Evolutionary conservation across 2,888 invertebrate species (phyloP).

Genomic region (Scaeva pyrastri): DNA sequence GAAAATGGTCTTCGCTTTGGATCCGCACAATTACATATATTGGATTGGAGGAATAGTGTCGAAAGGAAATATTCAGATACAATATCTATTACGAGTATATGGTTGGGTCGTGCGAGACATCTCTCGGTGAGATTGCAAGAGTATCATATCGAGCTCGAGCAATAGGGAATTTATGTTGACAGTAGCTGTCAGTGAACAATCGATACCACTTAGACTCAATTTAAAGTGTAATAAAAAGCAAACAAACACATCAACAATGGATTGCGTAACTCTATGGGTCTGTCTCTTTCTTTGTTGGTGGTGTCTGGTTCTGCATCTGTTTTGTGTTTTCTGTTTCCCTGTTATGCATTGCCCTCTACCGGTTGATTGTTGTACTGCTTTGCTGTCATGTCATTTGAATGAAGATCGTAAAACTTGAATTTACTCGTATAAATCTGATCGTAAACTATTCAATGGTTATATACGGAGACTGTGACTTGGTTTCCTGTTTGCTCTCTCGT

Average conservation of each 20-base stretch:
- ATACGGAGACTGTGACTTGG: not conserved
- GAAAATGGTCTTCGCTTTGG: conserved; percentile 38
- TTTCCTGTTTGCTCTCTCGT: conserved; percentile 16
- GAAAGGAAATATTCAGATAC: conserved; percentile 7
- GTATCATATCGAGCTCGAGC: not conserved
- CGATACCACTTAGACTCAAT: conserved; percentile 73
- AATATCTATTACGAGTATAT: not conserved
- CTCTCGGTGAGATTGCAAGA: conserved; percentile 33
- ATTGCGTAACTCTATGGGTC: conserved; percentile 54
- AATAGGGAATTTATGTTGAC: conserved; percentile 72
- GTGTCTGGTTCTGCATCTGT: not conserved
- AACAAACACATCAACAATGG: conserved; percentile 64
- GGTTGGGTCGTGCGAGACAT: conserved; percentile 22
- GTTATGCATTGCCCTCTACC: conserved; percentile 5
- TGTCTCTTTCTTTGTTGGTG: not conserved
- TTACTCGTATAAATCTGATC: conserved; percentile 38
- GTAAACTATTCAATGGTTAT: conserved; percentile 41
- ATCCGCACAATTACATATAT: not conserved
- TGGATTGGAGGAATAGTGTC: not conserved
- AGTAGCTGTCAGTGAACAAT: conserved; percentile 74
- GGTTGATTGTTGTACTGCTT: not conserved
- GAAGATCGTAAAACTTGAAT: conserved; percentile 70
- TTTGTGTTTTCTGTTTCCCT: not conserved
- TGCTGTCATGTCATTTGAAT: conserved; percentile 34
- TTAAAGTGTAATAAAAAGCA: conserved; percentile 64